Evolutionary conservation across 2,113 vertebrate genomes (phyloP).

Genomic region (Prochilodus magdalenae): DNA sequence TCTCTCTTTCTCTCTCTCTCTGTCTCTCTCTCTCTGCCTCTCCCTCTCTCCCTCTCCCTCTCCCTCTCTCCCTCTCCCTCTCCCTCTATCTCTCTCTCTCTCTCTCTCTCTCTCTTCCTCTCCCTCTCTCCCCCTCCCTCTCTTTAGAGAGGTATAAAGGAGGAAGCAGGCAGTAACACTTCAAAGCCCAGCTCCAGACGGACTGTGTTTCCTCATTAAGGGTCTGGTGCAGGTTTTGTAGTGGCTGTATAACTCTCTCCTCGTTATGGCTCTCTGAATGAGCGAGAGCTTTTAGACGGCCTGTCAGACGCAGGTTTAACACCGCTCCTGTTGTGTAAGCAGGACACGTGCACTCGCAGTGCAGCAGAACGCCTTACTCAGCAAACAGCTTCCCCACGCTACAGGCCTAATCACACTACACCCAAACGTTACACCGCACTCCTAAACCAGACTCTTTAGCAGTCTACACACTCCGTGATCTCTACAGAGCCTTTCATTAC

Average conservation of each 20-base stretch:
- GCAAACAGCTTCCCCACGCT: no score
- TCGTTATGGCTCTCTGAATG: neutral
- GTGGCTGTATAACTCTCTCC: neutral
- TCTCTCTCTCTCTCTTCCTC: neutral
- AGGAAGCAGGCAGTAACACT: neutral
- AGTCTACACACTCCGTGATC: no score
- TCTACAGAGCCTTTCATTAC: no score
- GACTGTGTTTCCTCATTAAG: neutral
- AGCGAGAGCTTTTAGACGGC: neutral
- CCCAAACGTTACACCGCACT: no score
- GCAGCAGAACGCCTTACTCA: no score
- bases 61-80: neutral
- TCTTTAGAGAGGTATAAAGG: neutral
- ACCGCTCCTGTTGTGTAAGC: neutral
- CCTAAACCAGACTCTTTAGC: no score
- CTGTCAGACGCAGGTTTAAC: neutral
- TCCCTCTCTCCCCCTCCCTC: neutral
- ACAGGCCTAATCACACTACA: no score
- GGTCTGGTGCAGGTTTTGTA: neutral
- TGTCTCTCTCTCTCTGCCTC: neutral
- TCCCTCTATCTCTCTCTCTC: neutral
- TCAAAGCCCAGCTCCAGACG: neutral
- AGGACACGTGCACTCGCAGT: neutral
- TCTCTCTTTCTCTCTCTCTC: neutral
- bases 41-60: neutral